These are phyloP conservation scores for Saimiri boliviensis DNA, from an alignment of 2,113 vertebrate genomes.

Conservation along the genomic window DNA sequence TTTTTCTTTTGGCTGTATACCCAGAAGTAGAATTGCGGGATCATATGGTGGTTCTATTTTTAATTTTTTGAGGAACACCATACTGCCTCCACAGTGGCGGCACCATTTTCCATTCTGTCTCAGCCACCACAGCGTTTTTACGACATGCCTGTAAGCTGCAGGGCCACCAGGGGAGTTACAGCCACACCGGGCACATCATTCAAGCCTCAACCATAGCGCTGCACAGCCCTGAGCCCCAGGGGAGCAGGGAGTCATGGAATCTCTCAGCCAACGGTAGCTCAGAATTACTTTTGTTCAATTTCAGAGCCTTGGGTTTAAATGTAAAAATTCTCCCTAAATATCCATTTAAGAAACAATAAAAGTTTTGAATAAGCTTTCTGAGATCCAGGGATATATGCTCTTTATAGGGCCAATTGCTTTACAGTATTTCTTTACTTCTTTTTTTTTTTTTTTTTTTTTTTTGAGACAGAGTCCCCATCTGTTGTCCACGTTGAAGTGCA, in stretches of 20 bases:
- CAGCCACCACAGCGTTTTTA: neutral
- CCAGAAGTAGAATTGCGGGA: neutral
- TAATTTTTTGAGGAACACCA: neutral
- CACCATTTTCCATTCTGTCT: neutral
- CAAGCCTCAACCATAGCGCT: neutral
- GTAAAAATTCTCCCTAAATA: neutral
- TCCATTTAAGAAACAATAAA: neutral
- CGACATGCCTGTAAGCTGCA: neutral
- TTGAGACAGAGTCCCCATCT: too few species aligned
- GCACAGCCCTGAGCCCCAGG: accelerated
- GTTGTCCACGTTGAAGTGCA: too few species aligned
- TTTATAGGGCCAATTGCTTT: neutral
- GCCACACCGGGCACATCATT: neutral
- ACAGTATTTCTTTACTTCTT: neutral
- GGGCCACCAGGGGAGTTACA: neutral
- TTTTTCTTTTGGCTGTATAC: neutral
- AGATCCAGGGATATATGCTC: neutral
- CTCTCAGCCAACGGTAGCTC: neutral
- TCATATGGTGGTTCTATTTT: neutral
- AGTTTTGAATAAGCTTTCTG: neutral
- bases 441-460: neutral
- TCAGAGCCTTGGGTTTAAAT: slow-evolving; percentile 41
- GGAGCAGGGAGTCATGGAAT: neutral
- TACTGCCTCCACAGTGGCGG: neutral
- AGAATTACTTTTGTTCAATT: slow-evolving; percentile 15